Base-by-base conservation (phyloP, 2,113 vertebrate species). In the Cromileptes altivelis region DNA sequence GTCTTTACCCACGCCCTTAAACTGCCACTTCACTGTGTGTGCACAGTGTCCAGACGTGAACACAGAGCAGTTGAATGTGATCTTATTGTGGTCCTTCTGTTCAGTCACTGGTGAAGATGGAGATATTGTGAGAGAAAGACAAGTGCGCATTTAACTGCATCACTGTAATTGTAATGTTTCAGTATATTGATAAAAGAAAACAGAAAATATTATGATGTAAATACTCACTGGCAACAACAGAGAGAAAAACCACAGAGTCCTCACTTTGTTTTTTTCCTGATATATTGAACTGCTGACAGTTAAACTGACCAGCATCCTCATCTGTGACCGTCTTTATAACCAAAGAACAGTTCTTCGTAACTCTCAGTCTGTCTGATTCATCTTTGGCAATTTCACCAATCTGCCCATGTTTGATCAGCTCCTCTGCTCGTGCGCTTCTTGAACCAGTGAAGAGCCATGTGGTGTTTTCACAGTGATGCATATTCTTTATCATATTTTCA, bases 91-190 rank as follows among this genome's bases (percentile, higher is more conserved):
- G 13, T 45, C 6, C 14, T 23, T 4, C 0, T 47, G 4, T 49
- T 25, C 25, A 9, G 52, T 55, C 25, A 86, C 87, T 89, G 84
- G 45, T 42, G 49, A 68, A 73, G 27, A 37, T 6, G 55, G n/a
- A 57, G 69, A 65, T 14, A 10, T 3, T n/a, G 49, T 1, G 37
- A 72, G 70, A 72, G 23, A 30, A 57, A 60, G 3, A 50, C 23
- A 60, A 12, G 7, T 47, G 14, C 4, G 4, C 30, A 30, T 30
- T 30, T 33, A 56, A 25, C 30, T 23, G 19, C 8, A 57, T 11
- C 40, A 70, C 6, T 18, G 21, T 25, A 70, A 56, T 57, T 57
- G 6, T 52, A 40, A 57, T 52, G 25, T 33, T 33, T 68, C 14
- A 68, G 45, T 12, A 6, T 18, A 30, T 68, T 50, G 17, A 18